Conservation (phyloP, 2,797 vertebrate species). For the Lutra lutra region DNA sequence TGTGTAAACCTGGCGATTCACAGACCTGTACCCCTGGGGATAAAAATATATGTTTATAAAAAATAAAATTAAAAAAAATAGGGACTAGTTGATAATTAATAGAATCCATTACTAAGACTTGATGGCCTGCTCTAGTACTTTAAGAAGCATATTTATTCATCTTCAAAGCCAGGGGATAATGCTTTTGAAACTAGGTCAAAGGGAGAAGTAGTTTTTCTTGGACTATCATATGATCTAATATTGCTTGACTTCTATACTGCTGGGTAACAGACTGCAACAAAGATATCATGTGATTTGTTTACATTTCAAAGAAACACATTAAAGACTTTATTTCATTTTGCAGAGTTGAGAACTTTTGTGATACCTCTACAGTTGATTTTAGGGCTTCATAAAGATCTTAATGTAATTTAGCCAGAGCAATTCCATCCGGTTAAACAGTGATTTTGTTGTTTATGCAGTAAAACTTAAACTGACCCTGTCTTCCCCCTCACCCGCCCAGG, state of each 20-base stretch:
- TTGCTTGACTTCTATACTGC: slow-evolving; percentile 52
- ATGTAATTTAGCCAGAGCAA: too few relatives aligned
- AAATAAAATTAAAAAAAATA: too few relatives aligned
- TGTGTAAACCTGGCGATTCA: too few relatives aligned
- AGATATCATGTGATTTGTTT: slow-evolving; percentile 4
- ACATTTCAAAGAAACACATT: slow-evolving; percentile 41
- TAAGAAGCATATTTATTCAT: slow-evolving; percentile 59
- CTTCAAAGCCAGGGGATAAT: slow-evolving; percentile 61
- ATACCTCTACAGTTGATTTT: slow-evolving; percentile 22
- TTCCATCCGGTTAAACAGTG: too few relatives aligned
- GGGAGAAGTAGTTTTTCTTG: slow-evolving; percentile 49
- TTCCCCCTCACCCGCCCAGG: too few relatives aligned
- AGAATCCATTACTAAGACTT: slow-evolving; percentile 30
- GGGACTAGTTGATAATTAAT: slow-evolving; percentile 54
- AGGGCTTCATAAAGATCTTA: background rate
- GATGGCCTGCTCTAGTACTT: slow-evolving; percentile 35
- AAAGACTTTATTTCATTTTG: background rate
- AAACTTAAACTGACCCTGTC: too few relatives aligned
- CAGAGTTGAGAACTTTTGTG: slow-evolving; percentile 23
- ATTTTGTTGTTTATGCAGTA: too few relatives aligned
- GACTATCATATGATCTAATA: slow-evolving; percentile 21
- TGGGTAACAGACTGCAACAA: background rate
- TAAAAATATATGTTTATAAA: too few relatives aligned
- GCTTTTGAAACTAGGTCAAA: slow-evolving; percentile 54
- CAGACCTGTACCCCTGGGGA: too few relatives aligned